Evolutionary conservation across 2,888 invertebrate genomes (phyloP), one percentile per base, ranked within the genome.

Genomic region (Ctena decussata): DNA sequence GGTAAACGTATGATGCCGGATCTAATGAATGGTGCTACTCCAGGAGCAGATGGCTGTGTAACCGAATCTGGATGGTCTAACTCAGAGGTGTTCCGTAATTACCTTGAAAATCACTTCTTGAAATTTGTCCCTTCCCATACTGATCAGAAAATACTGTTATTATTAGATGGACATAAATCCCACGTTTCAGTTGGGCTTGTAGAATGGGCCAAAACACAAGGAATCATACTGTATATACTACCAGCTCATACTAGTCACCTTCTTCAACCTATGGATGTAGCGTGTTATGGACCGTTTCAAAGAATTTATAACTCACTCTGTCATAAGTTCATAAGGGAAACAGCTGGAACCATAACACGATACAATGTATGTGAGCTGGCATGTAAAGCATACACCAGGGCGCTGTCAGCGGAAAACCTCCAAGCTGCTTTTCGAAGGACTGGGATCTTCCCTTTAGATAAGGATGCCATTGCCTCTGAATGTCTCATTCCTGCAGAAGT

Each of bases 21-120:
- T 1, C 60, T 86, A 1, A 8, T 84, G 18, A 27, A 53, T 21
- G 83, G 85, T 27, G 44, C 30, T 21, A 74, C 77, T 11, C 77
- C 85, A 46, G 73, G 85, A 30, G 84, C 81, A 30, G 60, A 27
- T 77, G 81, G 60, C 0, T 57, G 49, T 39, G 77, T 83, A 0
- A 77, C 70, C 30, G 83, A 82, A 27, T 65, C 78, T 21, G 88
- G 86, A 0, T 88, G 86, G 84, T 88, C 88, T 15, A 86, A 84
- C 44, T n/a, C 37, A 5, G 74, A 15, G 0, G 24, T 82, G 15
- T 89, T 86, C 57, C 15, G 73, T 69, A 8, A 86, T 8, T 86
- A 86, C 49, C 21, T 89, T 8, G 49, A 75, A 27, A 21, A 84
- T n/a, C 84, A 88, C 46, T 88, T 88, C 44, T 8, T 85, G 2